Conservation (phyloP, 2,113 vertebrate species). For the Crotalus tigris region DNA sequence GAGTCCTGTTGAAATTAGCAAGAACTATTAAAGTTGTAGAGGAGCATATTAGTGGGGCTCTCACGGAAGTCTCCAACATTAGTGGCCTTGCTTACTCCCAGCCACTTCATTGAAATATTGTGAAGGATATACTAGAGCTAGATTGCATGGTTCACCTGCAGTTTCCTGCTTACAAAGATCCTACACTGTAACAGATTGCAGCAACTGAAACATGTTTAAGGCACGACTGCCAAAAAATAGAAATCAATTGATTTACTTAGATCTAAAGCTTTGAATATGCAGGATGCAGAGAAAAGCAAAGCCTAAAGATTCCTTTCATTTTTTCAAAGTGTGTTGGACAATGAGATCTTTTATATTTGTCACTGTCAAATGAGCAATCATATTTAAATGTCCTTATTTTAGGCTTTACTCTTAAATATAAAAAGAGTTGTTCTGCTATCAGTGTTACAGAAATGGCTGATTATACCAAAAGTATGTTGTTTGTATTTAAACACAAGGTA, state of each 20-base stretch:
- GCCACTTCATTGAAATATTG: background rate
- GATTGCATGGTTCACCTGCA: background rate
- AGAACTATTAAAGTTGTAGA: background rate
- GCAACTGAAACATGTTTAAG: conserved; percentile 1
- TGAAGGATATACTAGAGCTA: background rate
- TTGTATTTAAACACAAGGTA: background rate
- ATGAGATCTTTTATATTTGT: background rate
- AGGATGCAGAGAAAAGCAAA: background rate
- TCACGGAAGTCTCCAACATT: background rate
- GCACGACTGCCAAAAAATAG: background rate
- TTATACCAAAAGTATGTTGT: background rate
- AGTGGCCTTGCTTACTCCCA: background rate
- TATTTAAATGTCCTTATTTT: conserved; percentile 22
- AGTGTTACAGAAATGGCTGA: conserved; percentile 12
- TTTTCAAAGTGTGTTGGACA: background rate
- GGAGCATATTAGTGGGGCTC: background rate
- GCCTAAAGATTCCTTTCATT: conserved; percentile 3
- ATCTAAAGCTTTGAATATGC: background rate
- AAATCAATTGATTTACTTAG: background rate
- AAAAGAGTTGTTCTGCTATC: conserved; percentile 14
- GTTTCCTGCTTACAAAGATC: background rate
- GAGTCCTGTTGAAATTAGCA: background rate
- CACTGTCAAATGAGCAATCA: conserved; percentile 12
- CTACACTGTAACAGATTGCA: background rate
- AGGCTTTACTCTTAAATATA: conserved; percentile 22